Evolutionary conservation across 2,113 vertebrate species (phyloP), one percentile per base, ranked within the genome.

Genomic region (Varanus komodoensis): DNA sequence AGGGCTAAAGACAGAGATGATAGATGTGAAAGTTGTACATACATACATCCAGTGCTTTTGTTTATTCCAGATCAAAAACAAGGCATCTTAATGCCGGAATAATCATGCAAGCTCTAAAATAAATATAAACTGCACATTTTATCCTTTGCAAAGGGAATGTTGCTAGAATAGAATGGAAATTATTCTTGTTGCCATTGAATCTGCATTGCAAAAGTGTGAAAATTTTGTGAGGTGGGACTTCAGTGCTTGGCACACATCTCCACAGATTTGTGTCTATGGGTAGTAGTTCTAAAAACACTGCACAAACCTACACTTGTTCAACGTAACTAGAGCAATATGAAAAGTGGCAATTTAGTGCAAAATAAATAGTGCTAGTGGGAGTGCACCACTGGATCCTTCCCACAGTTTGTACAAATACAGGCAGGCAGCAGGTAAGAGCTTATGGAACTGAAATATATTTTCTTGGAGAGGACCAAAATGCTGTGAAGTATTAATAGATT

Each of bases 1-100:
- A 54, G 99, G 99, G 91, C 99, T 99, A 92, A 25, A 95, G 34
- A 93, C 61, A 95, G 83, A 90, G 82, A 87, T 57, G 17, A 93
- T 91, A 94, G 92, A 82, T 0, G 89, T 38, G 93, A 87, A 1
- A 88, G 54, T 67, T 68, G 93, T 88, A 73, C 1, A 32, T 32
- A 73, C 5, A 29, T n/a, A 90, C 91, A 92, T 21, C 7, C 3
- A 87, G 15, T 89, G 90, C 19, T 17, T 54, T 50, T 32, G 4
- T 44, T 64, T 61, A 77, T 38, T 69, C 6, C 54, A 38, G 11
- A 7, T 48, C 6, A 44, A 17, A 38, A 1, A 75, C 11, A 1
- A 57, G 32, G 5, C 12, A 54, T 38, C 27, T 86, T 25, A 90
- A 90, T 38, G 69, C 17, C 23, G 61, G 6, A 54, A 86, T 69